phyloP scores from a whole-genome alignment of 2,797 vertebrate species.

The Thalassophryne amazonica region DNA sequence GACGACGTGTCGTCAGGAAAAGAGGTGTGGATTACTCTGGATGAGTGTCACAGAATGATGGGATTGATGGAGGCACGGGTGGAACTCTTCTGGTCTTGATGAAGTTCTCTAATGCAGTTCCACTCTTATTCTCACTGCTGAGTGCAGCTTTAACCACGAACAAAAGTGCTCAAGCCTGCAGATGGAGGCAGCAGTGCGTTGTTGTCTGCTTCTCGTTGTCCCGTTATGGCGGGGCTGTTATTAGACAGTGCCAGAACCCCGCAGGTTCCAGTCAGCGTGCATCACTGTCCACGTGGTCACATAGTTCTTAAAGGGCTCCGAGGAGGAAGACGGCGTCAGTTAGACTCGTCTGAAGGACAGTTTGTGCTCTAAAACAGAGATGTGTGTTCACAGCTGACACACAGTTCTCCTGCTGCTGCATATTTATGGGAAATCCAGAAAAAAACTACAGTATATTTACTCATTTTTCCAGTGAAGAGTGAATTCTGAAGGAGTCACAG shows the following conservation, averaged over 20 bases:
- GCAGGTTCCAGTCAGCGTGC: constrained; percentile 22
- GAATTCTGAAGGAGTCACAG: background rate
- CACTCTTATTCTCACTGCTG: background rate
- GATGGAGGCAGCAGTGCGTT: constrained; percentile 9
- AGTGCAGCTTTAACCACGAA: constrained; percentile 30
- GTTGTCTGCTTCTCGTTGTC: constrained; percentile 16
- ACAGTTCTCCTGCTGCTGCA: constrained; percentile 22
- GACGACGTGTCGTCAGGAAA: too few relatives aligned
- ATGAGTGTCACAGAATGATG: background rate
- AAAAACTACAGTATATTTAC: constrained; percentile 7
- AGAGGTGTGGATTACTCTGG: too few relatives aligned
- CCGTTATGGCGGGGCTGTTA: constrained; percentile 18
- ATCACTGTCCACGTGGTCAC: constrained; percentile 30
- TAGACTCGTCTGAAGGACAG: constrained; percentile 31
- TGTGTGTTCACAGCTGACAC: constrained; percentile 5
- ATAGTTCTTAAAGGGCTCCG: constrained; percentile 19
- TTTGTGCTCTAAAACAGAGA: constrained; percentile 47
- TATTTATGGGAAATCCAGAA: constrained; percentile 6
- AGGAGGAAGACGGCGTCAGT: constrained; percentile 26
- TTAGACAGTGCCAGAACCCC: constrained; percentile 32
- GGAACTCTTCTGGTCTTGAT: background rate
- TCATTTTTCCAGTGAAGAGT: background rate
- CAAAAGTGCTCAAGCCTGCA: constrained; percentile 25
- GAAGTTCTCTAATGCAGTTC: constrained; percentile 22
- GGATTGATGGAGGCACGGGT: background rate